These are phyloP conservation scores for Lindbergichthys nudifrons DNA, from an alignment of 2,797 vertebrate species.

Conservation along the genomic window DNA sequence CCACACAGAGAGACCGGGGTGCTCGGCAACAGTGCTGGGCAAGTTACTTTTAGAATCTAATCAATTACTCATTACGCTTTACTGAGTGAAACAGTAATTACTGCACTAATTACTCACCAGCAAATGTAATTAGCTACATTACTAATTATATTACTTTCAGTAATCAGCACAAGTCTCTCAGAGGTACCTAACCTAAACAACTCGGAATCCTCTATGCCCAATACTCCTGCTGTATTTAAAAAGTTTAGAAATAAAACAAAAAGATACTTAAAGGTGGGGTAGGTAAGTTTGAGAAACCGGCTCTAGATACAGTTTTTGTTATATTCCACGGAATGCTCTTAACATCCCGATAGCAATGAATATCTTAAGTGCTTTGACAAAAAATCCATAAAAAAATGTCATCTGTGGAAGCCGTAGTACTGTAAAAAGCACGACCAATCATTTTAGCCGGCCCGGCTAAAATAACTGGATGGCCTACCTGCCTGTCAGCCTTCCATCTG, in stretches of 20 bases:
- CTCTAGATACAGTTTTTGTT: no score
- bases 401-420: no score
- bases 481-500: no score
- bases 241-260: neutral
- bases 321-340: no score
- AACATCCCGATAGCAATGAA: no score
- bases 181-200: conserved; percentile 10
- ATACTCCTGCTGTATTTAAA: neutral
- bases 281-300: no score
- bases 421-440: no score
- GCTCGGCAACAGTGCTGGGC: neutral
- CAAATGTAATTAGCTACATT: conserved; percentile 21
- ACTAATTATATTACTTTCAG: conserved; percentile 10
- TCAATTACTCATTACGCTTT: conserved; percentile 27
- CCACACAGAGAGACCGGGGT: neutral
- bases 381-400: no score
- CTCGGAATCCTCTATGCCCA: neutral
- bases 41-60: conserved; percentile 9
- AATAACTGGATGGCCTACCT: no score
- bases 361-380: no score
- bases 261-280: no score
- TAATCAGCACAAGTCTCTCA: neutral
- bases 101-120: conserved; percentile 13
- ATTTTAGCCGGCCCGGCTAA: no score
- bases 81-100: conserved; percentile 23